A percentile compares a stretch with the other conserved stretches of the same genome.
Conservation (phyloP, 2,797 vertebrate species). For the Halcyon chelicuti region DNA sequence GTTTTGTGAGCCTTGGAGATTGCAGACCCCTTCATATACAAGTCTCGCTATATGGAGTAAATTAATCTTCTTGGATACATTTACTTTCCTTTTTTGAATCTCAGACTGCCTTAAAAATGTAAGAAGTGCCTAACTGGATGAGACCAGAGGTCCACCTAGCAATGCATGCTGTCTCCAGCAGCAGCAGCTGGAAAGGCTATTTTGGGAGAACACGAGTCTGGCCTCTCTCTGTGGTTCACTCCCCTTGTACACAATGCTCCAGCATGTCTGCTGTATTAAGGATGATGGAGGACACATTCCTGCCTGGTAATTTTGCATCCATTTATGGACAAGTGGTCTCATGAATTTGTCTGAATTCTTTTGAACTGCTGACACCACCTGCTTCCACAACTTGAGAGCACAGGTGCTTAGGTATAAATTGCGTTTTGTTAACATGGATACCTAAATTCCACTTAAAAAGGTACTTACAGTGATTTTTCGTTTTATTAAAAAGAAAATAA, state of each 20-base stretch:
- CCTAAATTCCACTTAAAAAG: neutral
- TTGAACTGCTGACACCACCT: constrained; percentile 4
- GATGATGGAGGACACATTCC: neutral
- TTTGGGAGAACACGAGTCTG: neutral
- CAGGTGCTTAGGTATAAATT: neutral
- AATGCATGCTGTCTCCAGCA: neutral
- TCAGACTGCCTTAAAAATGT: neutral
- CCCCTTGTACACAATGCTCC: neutral
- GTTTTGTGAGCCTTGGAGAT: neutral
- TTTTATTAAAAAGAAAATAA: neutral
- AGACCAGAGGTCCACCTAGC: neutral
- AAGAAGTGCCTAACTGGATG: neutral
- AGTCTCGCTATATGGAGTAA: neutral
- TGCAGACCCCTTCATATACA: neutral
- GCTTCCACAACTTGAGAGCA: neutral
- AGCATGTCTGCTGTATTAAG: neutral
- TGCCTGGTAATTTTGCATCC: neutral
- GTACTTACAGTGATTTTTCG: neutral
- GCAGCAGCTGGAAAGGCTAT: fast-evolving
- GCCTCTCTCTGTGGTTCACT: neutral
- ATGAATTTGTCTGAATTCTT: neutral
- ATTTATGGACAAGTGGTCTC: neutral
- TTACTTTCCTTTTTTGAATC: neutral
- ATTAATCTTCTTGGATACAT: neutral
- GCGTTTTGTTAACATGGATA: neutral